Evolutionary conservation across 2,113 vertebrate species (phyloP), one percentile per base, ranked within the genome.

Genomic region (Ailurus styani): DNA sequence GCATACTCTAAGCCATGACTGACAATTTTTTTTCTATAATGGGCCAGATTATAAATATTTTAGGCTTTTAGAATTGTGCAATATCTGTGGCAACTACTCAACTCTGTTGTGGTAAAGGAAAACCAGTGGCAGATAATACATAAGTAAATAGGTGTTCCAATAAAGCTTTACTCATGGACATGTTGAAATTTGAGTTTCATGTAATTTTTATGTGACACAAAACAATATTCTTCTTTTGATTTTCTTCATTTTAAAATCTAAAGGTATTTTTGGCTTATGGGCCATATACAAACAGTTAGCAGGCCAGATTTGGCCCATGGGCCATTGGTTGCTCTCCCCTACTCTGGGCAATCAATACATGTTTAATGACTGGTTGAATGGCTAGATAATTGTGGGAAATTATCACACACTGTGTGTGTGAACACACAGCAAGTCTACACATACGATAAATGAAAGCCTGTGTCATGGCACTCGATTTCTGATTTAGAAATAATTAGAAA

Each of bases 401-500:
- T 62, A 96, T 50, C 7, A 55, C 34, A 77, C n/a, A 31, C 10
- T 27, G 57, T 4, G 10, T 60, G 25, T 60, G 25, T 27, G 8
- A 96, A 60, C 10, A 62, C 34, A 77, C 40, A n/a, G 93, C 64
- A n/a, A 77, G 62, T 14, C 7, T 84, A 47, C 5, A 6, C 12
- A 75, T 52, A 52, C 13, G 47, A 95, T 62, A 96, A 88, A 79
- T 50, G 52, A 72, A 95, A 96, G 29, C 6, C 8, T 95, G 31
- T 64, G 77, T 77, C n/a, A 40, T 91, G 60, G 79, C 31, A 82
- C 73, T 90, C n/a, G 89, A 57, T 73, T 87, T 72, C 11, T 42
- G 68, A 77, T 82, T 87, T 93, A 96, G 60, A 93, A 93, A 79
- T 94, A 96, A 93, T 97, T 84, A 70, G 23, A 91, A 93, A 95